A percentile compares a stretch with the other conserved stretches of the same genome.
Conservation (phyloP, 2,113 vertebrate species). For the Beaufortia kweichowensis region DNA sequence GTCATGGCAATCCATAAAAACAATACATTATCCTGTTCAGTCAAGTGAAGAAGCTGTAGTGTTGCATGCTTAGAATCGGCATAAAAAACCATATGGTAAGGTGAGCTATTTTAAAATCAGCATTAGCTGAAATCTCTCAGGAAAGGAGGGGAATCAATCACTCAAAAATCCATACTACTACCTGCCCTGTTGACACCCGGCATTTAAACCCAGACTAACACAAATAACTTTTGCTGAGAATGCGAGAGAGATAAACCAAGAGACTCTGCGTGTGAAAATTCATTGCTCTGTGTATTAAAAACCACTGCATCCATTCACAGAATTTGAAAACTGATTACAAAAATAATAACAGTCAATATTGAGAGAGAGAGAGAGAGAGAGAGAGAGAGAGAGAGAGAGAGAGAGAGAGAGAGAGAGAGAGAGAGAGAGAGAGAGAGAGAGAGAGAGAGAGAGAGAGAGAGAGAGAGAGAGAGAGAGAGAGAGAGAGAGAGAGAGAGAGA, state of each 20-base stretch:
- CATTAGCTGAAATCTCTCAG: constrained; percentile 20
- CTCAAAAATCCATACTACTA: constrained; percentile 30
- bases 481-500: not conserved
- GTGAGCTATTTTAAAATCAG: constrained; percentile 32
- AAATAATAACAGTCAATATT: too few species aligned
- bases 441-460: too few species aligned
- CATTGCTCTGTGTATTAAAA: too few species aligned
- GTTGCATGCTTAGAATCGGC: constrained; percentile 20
- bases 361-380: not conserved
- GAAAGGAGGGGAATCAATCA: constrained; percentile 41
- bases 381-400: not conserved
- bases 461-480: not conserved
- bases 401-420: not conserved
- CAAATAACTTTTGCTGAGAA: not conserved
- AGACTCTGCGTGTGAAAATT: not conserved
- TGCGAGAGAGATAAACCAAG: constrained; percentile 12
- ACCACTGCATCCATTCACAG: too few species aligned
- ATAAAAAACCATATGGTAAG: constrained; percentile 25
- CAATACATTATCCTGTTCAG: constrained; percentile 28
- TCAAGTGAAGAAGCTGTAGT: not conserved
- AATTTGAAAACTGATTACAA: too few species aligned
- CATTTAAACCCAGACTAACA: constrained; percentile 30
- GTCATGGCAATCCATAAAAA: constrained; percentile 41
- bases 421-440: not conserved
- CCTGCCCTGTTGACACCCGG: constrained; percentile 23